phyloP scores from a whole-genome alignment of 1,140 invertebrate species.

The Acromyrmex charruanus region DNA sequence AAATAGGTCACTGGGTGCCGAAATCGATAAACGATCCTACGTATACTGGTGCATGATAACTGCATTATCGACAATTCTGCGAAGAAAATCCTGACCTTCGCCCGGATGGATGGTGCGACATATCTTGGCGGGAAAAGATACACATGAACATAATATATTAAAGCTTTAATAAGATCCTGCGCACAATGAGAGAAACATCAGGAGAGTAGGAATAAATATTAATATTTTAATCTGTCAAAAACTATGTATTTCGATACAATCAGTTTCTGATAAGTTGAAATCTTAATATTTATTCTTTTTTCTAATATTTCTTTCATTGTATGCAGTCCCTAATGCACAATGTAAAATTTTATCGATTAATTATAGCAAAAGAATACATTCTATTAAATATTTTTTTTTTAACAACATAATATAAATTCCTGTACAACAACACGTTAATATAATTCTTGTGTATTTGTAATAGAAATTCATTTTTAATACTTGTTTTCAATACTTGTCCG shows the following conservation, averaged over 20 bases:
- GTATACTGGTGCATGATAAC: constrained; percentile 46
- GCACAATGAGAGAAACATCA: too few species aligned
- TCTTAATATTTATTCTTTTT: too few species aligned
- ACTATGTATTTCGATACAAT: too few species aligned
- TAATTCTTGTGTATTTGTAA: background rate
- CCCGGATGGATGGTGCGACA: constrained; percentile 28
- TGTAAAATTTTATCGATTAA: background rate
- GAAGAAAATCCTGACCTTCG: constrained; percentile 56
- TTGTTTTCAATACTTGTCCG: constrained; percentile 11
- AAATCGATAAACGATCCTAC: constrained; percentile 59
- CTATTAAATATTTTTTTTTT: background rate
- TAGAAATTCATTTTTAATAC: constrained; percentile 3
- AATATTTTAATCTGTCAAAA: too few species aligned
- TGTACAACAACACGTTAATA: background rate
- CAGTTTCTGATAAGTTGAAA: too few species aligned
- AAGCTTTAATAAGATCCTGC: too few species aligned
- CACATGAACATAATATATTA: too few species aligned
- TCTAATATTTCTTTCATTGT: too few species aligned
- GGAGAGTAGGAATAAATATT: too few species aligned
- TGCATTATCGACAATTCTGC: constrained; percentile 61
- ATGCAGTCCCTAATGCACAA: too few species aligned
- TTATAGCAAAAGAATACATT: background rate
- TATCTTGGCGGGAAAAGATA: constrained; percentile 17
- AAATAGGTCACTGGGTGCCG: constrained; percentile 57
- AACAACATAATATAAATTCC: background rate